Percentiles rank a stretch among this genome's conserved stretches.
phyloP scores from a whole-genome alignment of 2,113 vertebrate genomes.

The Salminus brasiliensis region DNA sequence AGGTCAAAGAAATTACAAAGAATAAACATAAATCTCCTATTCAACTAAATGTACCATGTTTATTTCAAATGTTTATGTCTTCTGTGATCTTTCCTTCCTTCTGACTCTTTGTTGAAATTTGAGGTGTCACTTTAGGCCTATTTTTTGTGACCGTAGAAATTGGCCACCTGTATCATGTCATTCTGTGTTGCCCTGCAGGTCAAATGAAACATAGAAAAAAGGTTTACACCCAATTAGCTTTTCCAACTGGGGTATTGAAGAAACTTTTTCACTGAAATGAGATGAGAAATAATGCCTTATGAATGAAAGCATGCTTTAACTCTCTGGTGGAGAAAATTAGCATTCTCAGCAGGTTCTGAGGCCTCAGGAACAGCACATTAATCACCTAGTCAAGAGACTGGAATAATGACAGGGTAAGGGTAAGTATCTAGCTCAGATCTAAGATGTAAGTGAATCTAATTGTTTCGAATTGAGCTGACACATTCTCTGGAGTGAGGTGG shows the following conservation, averaged over 20 bases:
- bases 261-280: not conserved
- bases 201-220: constrained; percentile 49
- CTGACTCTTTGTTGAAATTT: constrained; percentile 20
- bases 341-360: constrained; percentile 16
- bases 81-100: not conserved
- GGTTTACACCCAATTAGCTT: not conserved
- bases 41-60: constrained; percentile 5
- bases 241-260: not conserved
- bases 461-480: not conserved
- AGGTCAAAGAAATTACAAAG: too few relatives aligned
- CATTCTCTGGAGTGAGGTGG: not conserved
- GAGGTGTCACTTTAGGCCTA: not conserved
- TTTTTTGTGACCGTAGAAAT: constrained; percentile 60
- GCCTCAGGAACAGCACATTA: constrained; percentile 15
- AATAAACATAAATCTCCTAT: too few relatives aligned
- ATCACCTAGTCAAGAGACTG: constrained; percentile 16
- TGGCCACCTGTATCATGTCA: constrained; percentile 61
- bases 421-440: not conserved
- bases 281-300: not conserved
- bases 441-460: not conserved
- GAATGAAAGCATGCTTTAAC: constrained; percentile 1
- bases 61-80: constrained; percentile 10
- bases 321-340: not conserved
- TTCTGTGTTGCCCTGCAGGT: constrained; percentile 58
- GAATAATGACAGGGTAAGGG: constrained; percentile 18